Conservation (phyloP, 1,140 invertebrate genomes). For the Meloidogyne exigua region DNA sequence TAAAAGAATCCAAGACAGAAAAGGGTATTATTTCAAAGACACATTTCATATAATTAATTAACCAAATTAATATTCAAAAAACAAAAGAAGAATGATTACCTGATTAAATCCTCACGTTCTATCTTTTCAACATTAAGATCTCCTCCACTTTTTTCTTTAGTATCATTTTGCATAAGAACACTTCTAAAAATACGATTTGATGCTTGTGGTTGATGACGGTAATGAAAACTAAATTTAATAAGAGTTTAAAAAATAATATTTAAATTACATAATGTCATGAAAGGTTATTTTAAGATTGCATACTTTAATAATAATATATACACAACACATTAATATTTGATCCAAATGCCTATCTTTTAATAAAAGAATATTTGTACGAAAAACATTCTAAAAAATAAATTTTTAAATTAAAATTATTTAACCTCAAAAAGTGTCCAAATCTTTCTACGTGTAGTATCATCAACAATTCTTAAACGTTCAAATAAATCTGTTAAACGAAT, state of each 20-base stretch:
- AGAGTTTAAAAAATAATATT: neutral
- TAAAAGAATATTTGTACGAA: conserved; percentile 79
- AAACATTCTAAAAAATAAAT: conserved; percentile 72
- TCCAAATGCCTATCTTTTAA: conserved; percentile 90
- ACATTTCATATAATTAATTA: no score
- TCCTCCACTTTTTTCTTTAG: conserved; percentile 30
- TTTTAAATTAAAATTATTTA: neutral
- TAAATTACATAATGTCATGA: conserved; percentile 53
- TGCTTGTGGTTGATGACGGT: conserved; percentile 57
- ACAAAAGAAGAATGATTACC: neutral
- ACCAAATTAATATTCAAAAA: no score
- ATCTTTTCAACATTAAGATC: conserved; percentile 25
- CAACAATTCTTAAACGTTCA: conserved; percentile 70
- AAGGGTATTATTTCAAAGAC: no score
- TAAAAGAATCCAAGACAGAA: no score
- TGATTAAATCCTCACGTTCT: conserved; percentile 54
- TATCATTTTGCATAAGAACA: conserved; percentile 41
- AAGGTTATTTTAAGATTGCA: conserved; percentile 43
- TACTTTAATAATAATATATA: conserved; percentile 89
- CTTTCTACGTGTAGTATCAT: conserved; percentile 45
- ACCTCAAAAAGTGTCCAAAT: conserved; percentile 78
- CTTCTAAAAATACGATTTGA: conserved; percentile 46
- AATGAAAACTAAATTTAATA: conserved; percentile 12
- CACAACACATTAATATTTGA: conserved; percentile 95
- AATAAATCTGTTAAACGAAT: conserved; percentile 86